These are phyloP conservation scores for Entomyzon cyanotis DNA, from an alignment of 2,113 vertebrate genomes.

Conservation along the genomic window DNA sequence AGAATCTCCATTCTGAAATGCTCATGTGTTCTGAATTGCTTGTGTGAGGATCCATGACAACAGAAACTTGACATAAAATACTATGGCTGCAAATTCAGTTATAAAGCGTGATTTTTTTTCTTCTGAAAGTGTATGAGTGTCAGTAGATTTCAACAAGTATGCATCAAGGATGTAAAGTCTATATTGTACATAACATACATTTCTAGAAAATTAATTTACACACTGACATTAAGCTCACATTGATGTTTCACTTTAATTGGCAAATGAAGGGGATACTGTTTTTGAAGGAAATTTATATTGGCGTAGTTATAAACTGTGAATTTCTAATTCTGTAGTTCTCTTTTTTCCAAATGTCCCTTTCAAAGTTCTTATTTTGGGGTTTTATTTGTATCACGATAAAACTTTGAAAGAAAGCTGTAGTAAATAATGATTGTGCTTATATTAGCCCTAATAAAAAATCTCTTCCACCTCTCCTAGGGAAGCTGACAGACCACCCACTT, in stretches of 20 bases:
- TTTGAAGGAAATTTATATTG: slow-evolving; percentile 63
- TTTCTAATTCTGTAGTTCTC: slow-evolving; percentile 54
- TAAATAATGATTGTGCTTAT: neutral
- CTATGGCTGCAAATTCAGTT: slow-evolving; percentile 57
- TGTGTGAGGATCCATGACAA: slow-evolving; percentile 50
- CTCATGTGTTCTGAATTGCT: slow-evolving; percentile 30
- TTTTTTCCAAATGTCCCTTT: slow-evolving; percentile 41
- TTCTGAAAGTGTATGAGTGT: slow-evolving; percentile 44
- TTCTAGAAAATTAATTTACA: slow-evolving; percentile 63
- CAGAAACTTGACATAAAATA: slow-evolving; percentile 59
- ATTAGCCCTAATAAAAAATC: neutral
- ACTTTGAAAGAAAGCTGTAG: neutral
- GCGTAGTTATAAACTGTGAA: slow-evolving; percentile 69
- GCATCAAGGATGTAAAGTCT: slow-evolving; percentile 58
- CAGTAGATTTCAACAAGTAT: slow-evolving; percentile 61
- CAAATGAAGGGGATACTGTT: slow-evolving; percentile 57
- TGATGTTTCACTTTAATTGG: slow-evolving; percentile 61
- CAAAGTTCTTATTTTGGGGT: slow-evolving; percentile 8
- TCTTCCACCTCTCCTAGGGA: slow-evolving; percentile 1
- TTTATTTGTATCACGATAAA: slow-evolving; percentile 40
- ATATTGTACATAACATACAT: slow-evolving; percentile 64
- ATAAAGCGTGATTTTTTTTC: neutral
- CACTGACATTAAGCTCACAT: slow-evolving; percentile 44
- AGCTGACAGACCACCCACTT: slow-evolving; percentile 23
- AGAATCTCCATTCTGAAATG: slow-evolving; percentile 39